phyloP scores from a whole-genome alignment of 2,797 vertebrate species.

The Pantherophis vulpinus region DNA sequence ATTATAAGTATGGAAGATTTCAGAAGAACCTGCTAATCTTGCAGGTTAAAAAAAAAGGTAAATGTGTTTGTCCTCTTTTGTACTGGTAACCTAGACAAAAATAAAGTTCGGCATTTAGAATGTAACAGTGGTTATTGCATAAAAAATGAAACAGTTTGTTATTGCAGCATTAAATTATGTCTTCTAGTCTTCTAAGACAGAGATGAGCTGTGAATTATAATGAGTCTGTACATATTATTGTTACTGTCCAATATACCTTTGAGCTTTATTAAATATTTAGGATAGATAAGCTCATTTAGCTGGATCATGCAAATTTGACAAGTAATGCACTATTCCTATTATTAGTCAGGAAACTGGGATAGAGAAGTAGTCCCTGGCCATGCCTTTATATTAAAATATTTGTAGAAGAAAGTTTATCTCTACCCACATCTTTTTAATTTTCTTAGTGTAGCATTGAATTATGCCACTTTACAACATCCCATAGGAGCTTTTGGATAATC shows the following conservation, averaged over 20 bases:
- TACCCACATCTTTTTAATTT: background rate
- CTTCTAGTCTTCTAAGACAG: background rate
- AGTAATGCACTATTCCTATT: background rate
- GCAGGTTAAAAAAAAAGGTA: background rate
- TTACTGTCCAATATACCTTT: background rate
- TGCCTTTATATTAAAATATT: background rate
- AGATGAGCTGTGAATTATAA: background rate
- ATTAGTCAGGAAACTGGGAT: background rate
- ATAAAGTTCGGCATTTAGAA: background rate
- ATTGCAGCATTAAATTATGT: background rate
- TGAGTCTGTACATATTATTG: background rate
- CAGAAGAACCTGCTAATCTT: background rate
- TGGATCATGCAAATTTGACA: background rate
- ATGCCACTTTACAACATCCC: constrained; percentile 31
- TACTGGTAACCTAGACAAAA: background rate
- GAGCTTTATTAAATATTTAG: background rate
- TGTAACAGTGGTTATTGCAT: background rate
- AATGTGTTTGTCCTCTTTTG: background rate
- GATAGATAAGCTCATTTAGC: background rate
- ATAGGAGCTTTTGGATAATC: constrained; percentile 6
- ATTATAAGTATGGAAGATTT: background rate
- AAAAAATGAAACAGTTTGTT: background rate
- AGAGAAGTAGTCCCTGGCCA: background rate
- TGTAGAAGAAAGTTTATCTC: background rate
- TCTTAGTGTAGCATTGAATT: background rate